Evolutionary conservation across 2,888 invertebrate species (phyloP), one percentile per base, ranked within the genome.

Genomic region (Drosophila borealis): DNA sequence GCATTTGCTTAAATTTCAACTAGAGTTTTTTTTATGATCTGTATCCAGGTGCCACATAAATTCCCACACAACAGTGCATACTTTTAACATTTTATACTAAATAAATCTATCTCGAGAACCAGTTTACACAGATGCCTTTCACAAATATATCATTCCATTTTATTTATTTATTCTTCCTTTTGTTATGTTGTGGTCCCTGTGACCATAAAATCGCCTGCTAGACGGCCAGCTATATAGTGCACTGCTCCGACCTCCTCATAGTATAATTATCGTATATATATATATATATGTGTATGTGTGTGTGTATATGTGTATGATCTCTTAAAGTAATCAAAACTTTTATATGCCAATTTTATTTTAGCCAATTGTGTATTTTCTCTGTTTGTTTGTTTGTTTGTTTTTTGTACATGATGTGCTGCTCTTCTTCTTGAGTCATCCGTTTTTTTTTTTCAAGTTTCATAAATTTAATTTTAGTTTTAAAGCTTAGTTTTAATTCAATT

Each of bases 321-420:
- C 54, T 57, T 56, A 70, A 39, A 21, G 44, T 73, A 62, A 46
- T 55, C 39, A 53, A 55, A 61, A 59, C 37, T 41, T 42, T 69
- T 13, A 33, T 37, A 25, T 63, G 73, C 84, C 79, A 82, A 88
- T 81, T 72, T 39, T 14, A 65, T 72, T 76, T 74, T 76, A 68
- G 60, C 65, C 63, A 69, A 66, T 67, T 45, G 37, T 51, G 14
- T 8, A 8, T 29, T 6, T 33, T 54, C 17, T 33, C 13, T 36
- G 14, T 29, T 25, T 4, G 25, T 4, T 17, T 5, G 14, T 37
- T 13, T 14, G 9, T 17, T 44, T 17, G 17, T 17, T 13, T 42
- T 83, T 85, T 85, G 85, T 85, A 85, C 85, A 80, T 86, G 73
- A 44, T 67, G 88, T 88, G 86, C 85, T 79, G 84, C 73, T 74